phyloP scores from a whole-genome alignment of 2,888 invertebrate genomes.

The Andrena flavipes region DNA sequence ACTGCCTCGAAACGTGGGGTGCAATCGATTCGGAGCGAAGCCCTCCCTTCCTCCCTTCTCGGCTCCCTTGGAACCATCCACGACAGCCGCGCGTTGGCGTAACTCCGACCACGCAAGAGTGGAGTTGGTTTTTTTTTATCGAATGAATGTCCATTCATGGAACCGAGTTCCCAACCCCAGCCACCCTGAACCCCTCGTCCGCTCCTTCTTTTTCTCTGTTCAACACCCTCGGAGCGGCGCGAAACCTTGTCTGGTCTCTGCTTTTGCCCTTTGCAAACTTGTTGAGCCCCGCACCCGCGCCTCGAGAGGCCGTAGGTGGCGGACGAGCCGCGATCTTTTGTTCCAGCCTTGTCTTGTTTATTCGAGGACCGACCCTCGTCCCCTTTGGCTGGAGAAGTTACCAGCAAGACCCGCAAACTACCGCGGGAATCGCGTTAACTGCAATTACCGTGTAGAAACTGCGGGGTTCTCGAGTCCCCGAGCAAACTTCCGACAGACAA shows the following conservation, averaged over 20 bases:
- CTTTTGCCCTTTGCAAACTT: slow-evolving; percentile 45
- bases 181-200: background rate
- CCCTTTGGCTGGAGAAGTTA: slow-evolving; percentile 52
- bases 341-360: slow-evolving; percentile 60
- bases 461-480: slow-evolving; percentile 30
- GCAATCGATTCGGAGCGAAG: slow-evolving; percentile 72
- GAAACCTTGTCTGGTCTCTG: background rate
- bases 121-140: slow-evolving; percentile 37
- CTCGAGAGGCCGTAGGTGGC: slow-evolving; percentile 20
- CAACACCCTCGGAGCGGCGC: background rate
- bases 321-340: slow-evolving; percentile 44
- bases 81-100: slow-evolving; percentile 20
- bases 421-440: slow-evolving; percentile 62
- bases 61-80: slow-evolving; percentile 44
- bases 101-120: slow-evolving; percentile 28
- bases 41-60: slow-evolving; percentile 34
- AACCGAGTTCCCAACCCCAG: slow-evolving; percentile 7
- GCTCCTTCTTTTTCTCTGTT: background rate
- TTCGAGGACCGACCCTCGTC: slow-evolving; percentile 51
- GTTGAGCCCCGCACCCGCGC: slow-evolving; percentile 41
- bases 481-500: slow-evolving; percentile 49
- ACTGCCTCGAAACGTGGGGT: slow-evolving; percentile 55
- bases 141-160: slow-evolving; percentile 67
- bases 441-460: slow-evolving; percentile 61
- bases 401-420: slow-evolving; percentile 53